Base-by-base conservation (phyloP, 2,888 invertebrate species). In the Aquatica leii region DNA sequence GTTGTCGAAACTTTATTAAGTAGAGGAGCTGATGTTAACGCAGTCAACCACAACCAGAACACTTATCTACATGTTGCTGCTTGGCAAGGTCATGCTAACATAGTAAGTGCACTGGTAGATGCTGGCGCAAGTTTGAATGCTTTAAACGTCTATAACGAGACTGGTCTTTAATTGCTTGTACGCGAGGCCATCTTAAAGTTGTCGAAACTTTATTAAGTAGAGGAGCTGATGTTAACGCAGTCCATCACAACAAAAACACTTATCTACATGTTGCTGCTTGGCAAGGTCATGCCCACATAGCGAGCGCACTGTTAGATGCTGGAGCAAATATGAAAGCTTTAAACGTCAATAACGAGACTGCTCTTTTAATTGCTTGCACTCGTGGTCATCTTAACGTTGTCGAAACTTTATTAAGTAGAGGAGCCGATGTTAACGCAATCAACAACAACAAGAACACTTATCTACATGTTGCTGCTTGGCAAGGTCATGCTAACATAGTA, bases 221-320 rank as follows among this genome's bases (percentile, higher is more conserved):
- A 43, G 5, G 9, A 3, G 41, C 41, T 3, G 15, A 43, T 8
- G 15, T 43, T 43, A 17, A 43, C 14, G 14, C 41, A n/a, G n/a
- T n/a, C n/a, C n/a, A n/a, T n/a, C n/a, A 43, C 8, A 43, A 43
- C 41, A 15, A 43, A 43, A 43, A 43, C 14, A 43, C 41, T 1
- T 14, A 14, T 6, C 9, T 43, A 17, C 34, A 34, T 9, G 8
- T 8, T 9, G 34, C 34, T 9, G 34, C 34, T 6, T 34, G 34
- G 34, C 6, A 34, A 8, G 34, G 34, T 8, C 14, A 17, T 17
- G 34, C 34, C 6, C 8, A 8, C 6, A 9, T 8, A 9, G 34
- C 34, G 9, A 9, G 6, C 34, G 9, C 8, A n/a, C 4, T 40
- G n/a, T 40, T 40, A 14, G 40, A 40, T 40, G 12, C n/a, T n/a